Conservation (phyloP, 2,797 vertebrate genomes). For the Chloroceryle inda region DNA sequence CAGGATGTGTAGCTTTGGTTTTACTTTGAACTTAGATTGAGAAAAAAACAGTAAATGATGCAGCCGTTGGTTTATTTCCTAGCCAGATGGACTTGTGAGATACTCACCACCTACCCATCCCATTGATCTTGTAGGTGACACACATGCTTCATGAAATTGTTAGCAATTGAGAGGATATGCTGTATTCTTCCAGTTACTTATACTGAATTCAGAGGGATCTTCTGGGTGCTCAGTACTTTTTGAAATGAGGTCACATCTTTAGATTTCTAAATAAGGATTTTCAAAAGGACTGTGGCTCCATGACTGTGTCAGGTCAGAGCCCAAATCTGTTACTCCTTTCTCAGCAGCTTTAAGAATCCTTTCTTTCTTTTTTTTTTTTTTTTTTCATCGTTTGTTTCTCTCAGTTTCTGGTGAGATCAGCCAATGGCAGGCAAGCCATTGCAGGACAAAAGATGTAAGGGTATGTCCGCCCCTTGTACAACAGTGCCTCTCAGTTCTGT, state of each 20-base stretch:
- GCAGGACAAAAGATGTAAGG: not conserved
- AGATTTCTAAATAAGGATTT: conserved; percentile 54
- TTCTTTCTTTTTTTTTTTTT: not conserved
- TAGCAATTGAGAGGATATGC: not conserved
- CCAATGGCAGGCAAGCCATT: not conserved
- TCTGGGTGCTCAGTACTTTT: not conserved
- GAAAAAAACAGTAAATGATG: not conserved
- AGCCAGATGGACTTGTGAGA: not conserved
- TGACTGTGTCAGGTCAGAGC: conserved; percentile 30
- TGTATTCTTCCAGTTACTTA: not conserved
- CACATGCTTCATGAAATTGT: not conserved
- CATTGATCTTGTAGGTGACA: not conserved
- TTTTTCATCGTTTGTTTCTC: not conserved
- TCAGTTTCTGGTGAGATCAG: conserved; percentile 1
- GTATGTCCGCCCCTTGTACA: not conserved
- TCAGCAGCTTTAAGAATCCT: conserved; percentile 8
- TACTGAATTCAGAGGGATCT: not conserved
- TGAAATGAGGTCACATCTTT: conserved; percentile 53
- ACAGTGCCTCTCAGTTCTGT: not conserved
- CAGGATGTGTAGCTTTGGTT: not conserved
- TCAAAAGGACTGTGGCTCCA: conserved; percentile 28
- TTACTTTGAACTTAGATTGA: not conserved
- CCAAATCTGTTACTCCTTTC: conserved; percentile 10
- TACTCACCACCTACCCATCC: not conserved
- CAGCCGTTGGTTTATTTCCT: conserved; percentile 50